These are phyloP conservation scores for Okamejei kenojei DNA, from an alignment of 2,797 vertebrate genomes.

Conservation along the genomic window DNA sequence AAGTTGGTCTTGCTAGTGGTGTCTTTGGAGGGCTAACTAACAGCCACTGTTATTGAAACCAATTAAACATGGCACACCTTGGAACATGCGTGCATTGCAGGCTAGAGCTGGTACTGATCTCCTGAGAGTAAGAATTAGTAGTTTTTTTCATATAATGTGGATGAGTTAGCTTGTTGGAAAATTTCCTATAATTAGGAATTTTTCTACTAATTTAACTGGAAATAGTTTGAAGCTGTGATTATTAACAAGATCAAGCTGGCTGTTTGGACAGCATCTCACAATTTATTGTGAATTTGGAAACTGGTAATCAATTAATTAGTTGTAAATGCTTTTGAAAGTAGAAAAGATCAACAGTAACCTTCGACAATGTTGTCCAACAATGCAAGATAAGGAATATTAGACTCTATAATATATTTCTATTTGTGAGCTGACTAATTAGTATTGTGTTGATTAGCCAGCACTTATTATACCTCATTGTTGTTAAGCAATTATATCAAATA, in stretches of 20 bases:
- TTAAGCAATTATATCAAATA: not conserved
- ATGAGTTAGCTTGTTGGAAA: not conserved
- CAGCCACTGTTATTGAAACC: slow-evolving; percentile 26
- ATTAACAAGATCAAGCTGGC: not conserved
- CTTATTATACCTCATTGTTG: not conserved
- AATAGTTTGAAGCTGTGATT: not conserved
- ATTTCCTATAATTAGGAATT: not conserved
- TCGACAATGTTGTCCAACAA: not conserved
- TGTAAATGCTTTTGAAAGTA: not conserved
- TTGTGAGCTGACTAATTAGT: not conserved
- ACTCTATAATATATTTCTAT: not conserved
- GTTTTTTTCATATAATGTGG: not conserved
- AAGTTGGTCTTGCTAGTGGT: not conserved
- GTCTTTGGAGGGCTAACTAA: slow-evolving; percentile 32
- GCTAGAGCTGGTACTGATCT: slow-evolving; percentile 12
- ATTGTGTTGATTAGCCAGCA: not conserved
- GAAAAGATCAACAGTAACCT: not conserved
- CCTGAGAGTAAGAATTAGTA: not conserved
- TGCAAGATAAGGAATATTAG: not conserved
- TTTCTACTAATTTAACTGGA: not conserved
- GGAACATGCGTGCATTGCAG: slow-evolving; percentile 6
- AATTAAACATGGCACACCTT: slow-evolving; percentile 29
- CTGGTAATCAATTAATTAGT: not conserved
- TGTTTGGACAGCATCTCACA: not conserved
- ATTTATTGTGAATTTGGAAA: not conserved